Base-by-base conservation (phyloP, 2,113 vertebrate species). In the Caracal caracal region DNA sequence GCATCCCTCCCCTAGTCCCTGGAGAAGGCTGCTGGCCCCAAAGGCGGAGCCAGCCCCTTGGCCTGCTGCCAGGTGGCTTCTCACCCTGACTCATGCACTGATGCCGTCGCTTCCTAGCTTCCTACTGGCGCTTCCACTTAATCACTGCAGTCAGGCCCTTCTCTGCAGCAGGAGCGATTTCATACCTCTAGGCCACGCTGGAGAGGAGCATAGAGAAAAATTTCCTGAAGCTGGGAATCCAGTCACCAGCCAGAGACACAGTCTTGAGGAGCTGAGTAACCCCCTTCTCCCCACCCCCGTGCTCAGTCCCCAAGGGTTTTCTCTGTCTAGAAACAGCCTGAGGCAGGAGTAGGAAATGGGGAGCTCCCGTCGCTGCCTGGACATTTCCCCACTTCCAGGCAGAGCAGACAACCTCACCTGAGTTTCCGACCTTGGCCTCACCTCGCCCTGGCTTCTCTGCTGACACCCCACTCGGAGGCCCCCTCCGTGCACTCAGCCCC, bases 131-230 rank as follows among this genome's bases (percentile, higher is more conserved):
- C 96, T 97, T 93, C 79, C 90, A 87, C 95, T 97, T 96, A 96
- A 95, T 97, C 94, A 97, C 88, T 88, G 96, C 96, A 97, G 93
- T 97, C 88, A 94, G 93, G 73, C 90, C 84, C 95, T 95, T 95
- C 78, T 95, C 83, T 94, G 86, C 88, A n/a, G 91, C 40, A 19
- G 75, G 49, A 97, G 61, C 76, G 65, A 97, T 90, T 96, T 97
- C 95, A 93, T 97, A 95, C 51, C 96, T 97, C 88, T 51, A 53
- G 96, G 94, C 87, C 70, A 40, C 51, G 28, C 70, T 53, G 94
- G 92, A 93, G 90, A 17, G 28, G 51, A n/a, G 37, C 10, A 10
- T 43, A 16, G 84, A 79, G 56, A 85, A 95, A 92, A 81, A 86
- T 43, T 90, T 80, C 71, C 73, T 73, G 47, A 95, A 97, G 61